Conservation (phyloP, 1,140 invertebrate genomes). For the Vollenhovia emeryi region DNA sequence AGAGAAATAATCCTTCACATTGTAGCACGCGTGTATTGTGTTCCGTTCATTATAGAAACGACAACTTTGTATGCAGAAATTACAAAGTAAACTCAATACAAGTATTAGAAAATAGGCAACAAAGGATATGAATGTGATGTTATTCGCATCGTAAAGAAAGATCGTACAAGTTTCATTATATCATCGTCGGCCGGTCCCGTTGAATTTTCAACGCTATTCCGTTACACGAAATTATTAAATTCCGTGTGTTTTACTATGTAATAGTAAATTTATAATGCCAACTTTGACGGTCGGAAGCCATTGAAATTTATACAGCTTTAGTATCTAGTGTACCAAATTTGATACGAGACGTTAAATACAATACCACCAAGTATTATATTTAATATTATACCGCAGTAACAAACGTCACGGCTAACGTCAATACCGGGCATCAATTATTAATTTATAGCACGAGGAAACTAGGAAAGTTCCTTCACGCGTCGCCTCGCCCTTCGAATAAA, state of each 20-base stretch:
- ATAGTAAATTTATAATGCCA: conserved; percentile 19
- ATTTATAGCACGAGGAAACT: background rate
- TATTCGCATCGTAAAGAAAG: background rate
- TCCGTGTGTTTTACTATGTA: conserved; percentile 12
- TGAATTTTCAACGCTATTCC: background rate
- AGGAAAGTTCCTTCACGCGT: background rate
- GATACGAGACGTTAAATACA: conserved; percentile 36
- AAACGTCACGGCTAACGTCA: background rate
- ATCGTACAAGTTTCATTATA: background rate
- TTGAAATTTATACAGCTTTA: conserved; percentile 26
- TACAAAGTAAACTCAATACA: background rate
- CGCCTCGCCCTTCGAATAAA: background rate
- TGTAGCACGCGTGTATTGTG: too few species aligned
- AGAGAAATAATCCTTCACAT: background rate
- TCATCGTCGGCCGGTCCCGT: too few species aligned
- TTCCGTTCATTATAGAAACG: background rate
- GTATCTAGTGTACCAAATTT: conserved; percentile 15
- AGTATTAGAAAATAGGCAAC: background rate
- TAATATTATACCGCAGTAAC: conserved; percentile 15
- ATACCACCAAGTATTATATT: conserved; percentile 21
- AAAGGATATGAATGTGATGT: too few species aligned
- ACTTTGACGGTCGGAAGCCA: background rate
- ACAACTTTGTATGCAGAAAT: background rate
- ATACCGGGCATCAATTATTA: background rate
- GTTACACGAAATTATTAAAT: conserved; percentile 1